These are phyloP conservation scores for Uromys caudimaculatus DNA, from an alignment of 2,797 vertebrate species.

Conservation along the genomic window DNA sequence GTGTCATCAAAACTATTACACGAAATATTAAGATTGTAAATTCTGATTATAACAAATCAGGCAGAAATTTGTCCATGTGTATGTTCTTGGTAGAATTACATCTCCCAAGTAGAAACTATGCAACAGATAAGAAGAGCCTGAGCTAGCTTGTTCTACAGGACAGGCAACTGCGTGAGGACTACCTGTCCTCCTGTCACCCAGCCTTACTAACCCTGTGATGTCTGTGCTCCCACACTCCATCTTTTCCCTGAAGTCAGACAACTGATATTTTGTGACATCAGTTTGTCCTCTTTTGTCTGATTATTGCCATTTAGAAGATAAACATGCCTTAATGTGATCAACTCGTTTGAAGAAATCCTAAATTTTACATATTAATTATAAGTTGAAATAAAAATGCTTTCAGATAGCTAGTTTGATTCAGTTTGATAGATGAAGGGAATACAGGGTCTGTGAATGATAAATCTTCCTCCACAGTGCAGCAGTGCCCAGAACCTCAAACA, in stretches of 20 bases:
- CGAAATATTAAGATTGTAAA: neutral
- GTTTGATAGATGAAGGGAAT: neutral
- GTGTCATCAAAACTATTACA: neutral
- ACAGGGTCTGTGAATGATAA: no score
- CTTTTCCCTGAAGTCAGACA: neutral
- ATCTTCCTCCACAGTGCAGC: neutral
- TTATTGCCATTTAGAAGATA: neutral
- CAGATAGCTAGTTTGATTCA: neutral
- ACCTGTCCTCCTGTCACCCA: neutral
- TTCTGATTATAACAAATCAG: conserved; percentile 3
- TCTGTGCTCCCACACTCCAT: neutral
- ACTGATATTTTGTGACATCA: neutral
- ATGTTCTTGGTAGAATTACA: neutral
- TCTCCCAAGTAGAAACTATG: neutral
- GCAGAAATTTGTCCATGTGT: neutral
- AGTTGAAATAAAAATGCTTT: neutral
- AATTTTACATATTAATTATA: neutral
- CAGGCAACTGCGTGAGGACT: neutral
- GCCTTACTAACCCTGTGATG: neutral
- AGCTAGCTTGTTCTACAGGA: neutral
- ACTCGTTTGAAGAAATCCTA: neutral
- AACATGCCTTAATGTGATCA: neutral
- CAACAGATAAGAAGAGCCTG: neutral
- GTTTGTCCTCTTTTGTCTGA: neutral
- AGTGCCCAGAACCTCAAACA: neutral